A percentile compares a stretch with the other conserved stretches of the same genome.
phyloP scores from a whole-genome alignment of 2,888 invertebrate species.

The Parnassius apollo region DNA sequence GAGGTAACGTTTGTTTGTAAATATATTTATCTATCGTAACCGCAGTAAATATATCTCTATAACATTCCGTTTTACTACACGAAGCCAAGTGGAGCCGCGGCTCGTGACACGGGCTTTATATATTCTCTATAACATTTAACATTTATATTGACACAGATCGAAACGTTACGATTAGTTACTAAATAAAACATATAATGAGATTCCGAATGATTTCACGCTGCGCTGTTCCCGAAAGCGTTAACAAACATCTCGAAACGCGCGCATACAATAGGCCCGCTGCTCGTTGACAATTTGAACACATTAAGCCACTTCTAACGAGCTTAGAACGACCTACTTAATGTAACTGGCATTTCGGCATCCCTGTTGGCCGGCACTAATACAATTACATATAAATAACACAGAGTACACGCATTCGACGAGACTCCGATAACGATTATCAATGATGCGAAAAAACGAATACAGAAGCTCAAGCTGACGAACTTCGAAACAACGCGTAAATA shows the following conservation, averaged over 20 bases:
- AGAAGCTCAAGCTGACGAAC: slow-evolving; percentile 11
- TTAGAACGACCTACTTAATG: background rate
- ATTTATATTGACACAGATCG: slow-evolving; percentile 39
- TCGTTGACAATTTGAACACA: background rate
- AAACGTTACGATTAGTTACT: background rate
- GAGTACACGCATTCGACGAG: background rate
- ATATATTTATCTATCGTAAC: slow-evolving; percentile 20
- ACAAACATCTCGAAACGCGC: background rate
- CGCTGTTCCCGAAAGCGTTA: background rate
- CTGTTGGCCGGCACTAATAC: background rate
- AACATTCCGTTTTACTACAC: background rate
- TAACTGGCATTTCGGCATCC: background rate
- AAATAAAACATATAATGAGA: background rate
- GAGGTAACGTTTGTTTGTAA: slow-evolving; percentile 12
- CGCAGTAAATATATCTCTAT: slow-evolving; percentile 7
- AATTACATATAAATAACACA: background rate
- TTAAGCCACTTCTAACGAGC: background rate
- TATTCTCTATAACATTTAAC: slow-evolving; percentile 36
- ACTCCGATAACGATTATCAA: background rate
- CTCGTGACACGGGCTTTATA: background rate
- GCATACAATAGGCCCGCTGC: background rate
- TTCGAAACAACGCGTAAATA: slow-evolving; percentile 38
- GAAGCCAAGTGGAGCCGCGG: background rate
- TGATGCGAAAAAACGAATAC: background rate
- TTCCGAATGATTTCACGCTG: background rate